These are phyloP conservation scores for Drosophila serrata DNA, from an alignment of 1,140 invertebrate genomes.

Conservation along the genomic window DNA sequence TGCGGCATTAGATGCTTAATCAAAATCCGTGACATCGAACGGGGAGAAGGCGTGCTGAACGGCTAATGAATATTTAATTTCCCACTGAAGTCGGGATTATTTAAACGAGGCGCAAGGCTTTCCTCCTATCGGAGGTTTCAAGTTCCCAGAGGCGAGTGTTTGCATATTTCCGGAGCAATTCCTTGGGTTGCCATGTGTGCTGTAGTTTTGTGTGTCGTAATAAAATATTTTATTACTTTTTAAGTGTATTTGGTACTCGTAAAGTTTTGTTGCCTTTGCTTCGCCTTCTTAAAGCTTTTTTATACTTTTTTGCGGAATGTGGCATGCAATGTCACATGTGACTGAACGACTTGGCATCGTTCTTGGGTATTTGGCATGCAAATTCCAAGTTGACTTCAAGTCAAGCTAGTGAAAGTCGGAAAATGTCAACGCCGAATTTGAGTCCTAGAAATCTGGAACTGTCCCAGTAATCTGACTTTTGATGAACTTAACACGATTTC, in stretches of 20 bases:
- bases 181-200: slow-evolving; percentile 35
- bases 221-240: slow-evolving; percentile 81
- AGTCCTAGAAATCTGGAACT: slow-evolving; percentile 45
- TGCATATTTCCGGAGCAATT: slow-evolving; percentile 46
- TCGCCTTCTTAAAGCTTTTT: slow-evolving; percentile 10
- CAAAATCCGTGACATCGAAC: slow-evolving; percentile 54
- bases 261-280: slow-evolving; percentile 65
- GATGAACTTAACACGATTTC: slow-evolving; percentile 36
- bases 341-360: slow-evolving; percentile 63
- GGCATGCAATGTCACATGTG: slow-evolving; percentile 74
- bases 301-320: slow-evolving; percentile 39
- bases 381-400: slow-evolving; percentile 58
- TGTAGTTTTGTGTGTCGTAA: slow-evolving; percentile 53
- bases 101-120: slow-evolving; percentile 15
- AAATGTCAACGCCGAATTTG: slow-evolving; percentile 55
- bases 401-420: slow-evolving; percentile 68
- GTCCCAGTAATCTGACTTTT: slow-evolving; percentile 40
- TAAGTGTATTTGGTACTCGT: slow-evolving; percentile 76
- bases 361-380: slow-evolving; percentile 69
- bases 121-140: slow-evolving; percentile 13
- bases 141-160: slow-evolving; percentile 34
- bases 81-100: neutral
- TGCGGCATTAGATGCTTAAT: slow-evolving; percentile 55
- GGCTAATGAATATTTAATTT: slow-evolving; percentile 68
- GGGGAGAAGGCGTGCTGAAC: slow-evolving; percentile 18